phyloP scores from a whole-genome alignment of 2,113 vertebrate species.

The Alces alces region DNA sequence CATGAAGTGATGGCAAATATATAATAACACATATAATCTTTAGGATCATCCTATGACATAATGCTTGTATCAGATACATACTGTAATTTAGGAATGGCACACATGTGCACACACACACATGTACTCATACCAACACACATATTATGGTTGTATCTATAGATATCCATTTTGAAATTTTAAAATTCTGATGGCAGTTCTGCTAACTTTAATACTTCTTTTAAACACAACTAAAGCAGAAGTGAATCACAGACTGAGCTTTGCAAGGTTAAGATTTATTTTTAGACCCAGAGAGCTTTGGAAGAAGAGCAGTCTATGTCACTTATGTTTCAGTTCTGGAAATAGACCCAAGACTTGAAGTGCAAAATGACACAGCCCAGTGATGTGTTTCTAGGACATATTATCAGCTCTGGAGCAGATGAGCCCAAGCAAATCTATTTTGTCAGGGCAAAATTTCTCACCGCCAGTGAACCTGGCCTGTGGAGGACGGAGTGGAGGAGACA shows the following conservation, averaged over 20 bases:
- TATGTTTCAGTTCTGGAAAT: constrained; percentile 3
- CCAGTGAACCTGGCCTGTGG: not conserved
- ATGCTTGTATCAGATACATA: not conserved
- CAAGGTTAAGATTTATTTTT: constrained; percentile 42
- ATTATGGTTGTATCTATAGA: not conserved
- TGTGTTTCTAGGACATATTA: not conserved
- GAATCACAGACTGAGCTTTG: not conserved
- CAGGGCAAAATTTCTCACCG: not conserved
- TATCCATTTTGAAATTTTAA: not conserved
- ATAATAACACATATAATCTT: not conserved
- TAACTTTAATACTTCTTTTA: not conserved
- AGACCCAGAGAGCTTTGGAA: not conserved
- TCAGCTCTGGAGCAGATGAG: not conserved
- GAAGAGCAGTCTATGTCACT: not conserved
- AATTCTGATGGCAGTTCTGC: not conserved
- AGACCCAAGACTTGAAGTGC: not conserved
- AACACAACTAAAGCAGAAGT: not conserved
- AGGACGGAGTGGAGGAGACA: not conserved
- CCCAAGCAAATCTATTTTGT: not conserved
- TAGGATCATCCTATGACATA: not conserved
- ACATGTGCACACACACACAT: rapidly evolving
- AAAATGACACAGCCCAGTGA: not conserved
- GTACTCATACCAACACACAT: not conserved
- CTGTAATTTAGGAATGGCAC: not conserved
- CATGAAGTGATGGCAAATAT: not conserved